These are phyloP conservation scores for Hypomecis punctinalis DNA, from an alignment of 2,888 invertebrate species.

Conservation along the genomic window DNA sequence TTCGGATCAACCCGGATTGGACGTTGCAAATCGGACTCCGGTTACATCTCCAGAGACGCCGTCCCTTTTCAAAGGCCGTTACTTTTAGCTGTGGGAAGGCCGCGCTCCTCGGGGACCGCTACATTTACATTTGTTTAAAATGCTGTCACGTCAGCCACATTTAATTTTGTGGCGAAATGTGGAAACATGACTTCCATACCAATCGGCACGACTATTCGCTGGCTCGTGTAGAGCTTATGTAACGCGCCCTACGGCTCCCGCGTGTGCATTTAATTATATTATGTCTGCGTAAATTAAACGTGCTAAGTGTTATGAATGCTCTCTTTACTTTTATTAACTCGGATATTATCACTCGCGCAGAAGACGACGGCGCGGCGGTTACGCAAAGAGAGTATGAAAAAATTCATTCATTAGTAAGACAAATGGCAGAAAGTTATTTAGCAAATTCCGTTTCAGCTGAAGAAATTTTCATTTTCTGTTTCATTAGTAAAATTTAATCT, in stretches of 20 bases:
- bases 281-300: conserved; percentile 15
- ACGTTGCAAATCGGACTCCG: conserved; percentile 51
- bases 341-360: conserved; percentile 38
- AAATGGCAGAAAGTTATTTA: conserved; percentile 72
- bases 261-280: conserved; percentile 23
- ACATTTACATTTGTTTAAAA: conserved; percentile 60
- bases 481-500: conserved; percentile 81
- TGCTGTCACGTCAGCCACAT: conserved; percentile 53
- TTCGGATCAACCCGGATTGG: conserved; percentile 56
- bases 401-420: conserved; percentile 67
- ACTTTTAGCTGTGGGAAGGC: conserved; percentile 57
- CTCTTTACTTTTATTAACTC: conserved; percentile 34
- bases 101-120: conserved; percentile 49
- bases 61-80: conserved; percentile 58
- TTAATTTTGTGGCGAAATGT: conserved; percentile 52
- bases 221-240: conserved; percentile 5
- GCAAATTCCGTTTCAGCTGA: conserved; percentile 65
- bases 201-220: conserved; percentile 20
- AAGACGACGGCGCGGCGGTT: conserved; percentile 36
- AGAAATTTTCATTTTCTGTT: conserved; percentile 79
- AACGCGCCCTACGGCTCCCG: neutral
- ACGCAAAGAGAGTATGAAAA: conserved; percentile 48
- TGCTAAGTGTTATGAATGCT: conserved; percentile 25
- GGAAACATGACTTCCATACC: conserved; percentile 43
- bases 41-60: conserved; percentile 55